Conservation (phyloP, 2,113 vertebrate species). For the Columbina picui region DNA sequence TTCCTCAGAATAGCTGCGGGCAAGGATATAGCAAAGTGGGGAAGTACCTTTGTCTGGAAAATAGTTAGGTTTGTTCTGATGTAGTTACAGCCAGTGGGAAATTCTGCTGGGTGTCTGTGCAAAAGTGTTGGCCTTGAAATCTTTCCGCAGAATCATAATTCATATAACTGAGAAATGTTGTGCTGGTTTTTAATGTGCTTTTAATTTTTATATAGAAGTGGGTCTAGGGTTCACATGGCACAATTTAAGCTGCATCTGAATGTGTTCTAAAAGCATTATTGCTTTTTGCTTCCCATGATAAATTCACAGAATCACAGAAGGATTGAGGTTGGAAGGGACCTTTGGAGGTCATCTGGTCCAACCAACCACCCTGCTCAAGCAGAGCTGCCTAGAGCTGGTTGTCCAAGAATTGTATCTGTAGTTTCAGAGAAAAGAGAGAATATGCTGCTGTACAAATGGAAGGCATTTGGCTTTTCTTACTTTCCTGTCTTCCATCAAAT, state of each 20-base stretch:
- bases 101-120: neutral
- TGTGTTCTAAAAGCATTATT: neutral
- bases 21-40: neutral
- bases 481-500: neutral
- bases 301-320: neutral
- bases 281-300: neutral
- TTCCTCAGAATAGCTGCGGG: neutral
- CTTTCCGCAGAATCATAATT: neutral
- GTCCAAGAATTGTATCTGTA: neutral
- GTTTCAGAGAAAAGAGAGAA: neutral
- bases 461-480: neutral
- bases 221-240: fast-evolving
- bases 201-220: neutral
- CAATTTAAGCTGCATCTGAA: neutral
- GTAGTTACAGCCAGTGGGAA: neutral
- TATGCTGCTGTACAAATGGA: neutral
- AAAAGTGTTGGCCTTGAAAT: neutral
- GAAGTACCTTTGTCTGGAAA: neutral
- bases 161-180: neutral
- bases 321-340: neutral
- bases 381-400: neutral
- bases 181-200: neutral
- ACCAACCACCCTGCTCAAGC: neutral
- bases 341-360: neutral
- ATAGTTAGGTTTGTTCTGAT: neutral